Base-by-base conservation (phyloP, 2,797 vertebrate species). In the Jordanella pulchra region DNA sequence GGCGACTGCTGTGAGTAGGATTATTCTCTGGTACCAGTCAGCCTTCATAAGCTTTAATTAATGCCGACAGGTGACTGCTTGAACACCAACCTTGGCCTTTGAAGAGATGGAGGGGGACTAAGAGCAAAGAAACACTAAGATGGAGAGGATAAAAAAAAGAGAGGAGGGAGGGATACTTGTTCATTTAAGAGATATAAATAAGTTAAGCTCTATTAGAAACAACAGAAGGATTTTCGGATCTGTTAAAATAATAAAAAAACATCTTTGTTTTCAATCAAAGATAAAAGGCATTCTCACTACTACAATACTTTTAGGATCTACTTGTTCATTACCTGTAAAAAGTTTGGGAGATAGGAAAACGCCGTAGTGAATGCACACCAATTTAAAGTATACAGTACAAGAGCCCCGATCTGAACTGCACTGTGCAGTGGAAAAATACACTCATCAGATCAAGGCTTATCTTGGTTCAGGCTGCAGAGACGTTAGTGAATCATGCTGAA, bases 41-140 rank as follows among this genome's bases (percentile, higher is more conserved):
- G 67, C 17, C n/a, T 65, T 80, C 72, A 65, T 90, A 91, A 91
- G 73, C 89, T 91, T 77, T 87, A 88, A 92, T 91, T 89, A 83
- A 88, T 85, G 84, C 73, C 78, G 91, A 87, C 88, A 92, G 80
- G 89, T 84, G 82, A 86, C 73, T 79, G 71, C 75, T 83, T 86
- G 73, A 73, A 69, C 79, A 75, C 17, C 74, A 76, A 82, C 53
- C 67, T 72, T 86, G 89, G 83, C 87, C 82, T 89, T 91, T 87
- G 69, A 79, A 83, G 56, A 87, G 76, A 56, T 18, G 13, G 39
- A 82, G 64, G 45, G 35, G 51, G 56, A 78, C 74, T 74, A 75
- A 77, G 77, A 80, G 56, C 60, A 82, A 65, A 75, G 69, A 72
- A 64, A 65, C 53, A 7, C 47, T 69, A 56, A 30, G n/a, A 63